Evolutionary conservation across 1,140 invertebrate genomes (phyloP), one percentile per base, ranked within the genome.

Genomic region (Laodelphax striatellus): DNA sequence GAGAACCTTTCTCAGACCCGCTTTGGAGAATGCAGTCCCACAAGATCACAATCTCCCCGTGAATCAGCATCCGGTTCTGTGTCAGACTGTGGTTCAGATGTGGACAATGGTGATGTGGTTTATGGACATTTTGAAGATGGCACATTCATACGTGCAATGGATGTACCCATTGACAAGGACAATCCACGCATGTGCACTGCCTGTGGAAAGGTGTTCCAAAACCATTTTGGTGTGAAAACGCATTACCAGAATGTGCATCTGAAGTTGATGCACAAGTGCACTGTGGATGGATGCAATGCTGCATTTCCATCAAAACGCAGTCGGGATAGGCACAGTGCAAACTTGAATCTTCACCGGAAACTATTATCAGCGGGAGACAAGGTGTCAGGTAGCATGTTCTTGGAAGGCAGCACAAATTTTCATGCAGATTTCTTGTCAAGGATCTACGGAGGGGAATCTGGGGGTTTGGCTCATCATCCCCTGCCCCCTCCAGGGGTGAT

Each of bases 161-260:
- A 90, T 66, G 85, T 95, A 16, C 92, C 93, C 6, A 81, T 94
- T 16, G 92, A 92, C 71, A 85, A 77, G 52, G 81, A 84, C 46
- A 89, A 91, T 70, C 89, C 90, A 0, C 77, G 89, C 4, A 83
- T 88, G 65, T 98, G 94, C 73, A 86, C 87, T 2, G 88, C 89
- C 14, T 98, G 94, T 71, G 92, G 90, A 11, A 94, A 95, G 73
- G 81, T 91, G 65, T 97, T 97, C 74, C 90, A 93, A 71, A 97
- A 95, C 69, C 88, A 93, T 69, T 97, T 95, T 69, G 87, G 88
- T n/a, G 85, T 96, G 0, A 96, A 95, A 74, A 92, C 90, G 0
- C 94, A 97, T 70, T 97, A 94, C 74, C 92, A 94, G 76, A 96
- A 92, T 72, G 90, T 94, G 0, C 95, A 97, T 76, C 81, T 97